Conservation (phyloP, 1,140 invertebrate genomes). For the Drosophila lowei region DNA sequence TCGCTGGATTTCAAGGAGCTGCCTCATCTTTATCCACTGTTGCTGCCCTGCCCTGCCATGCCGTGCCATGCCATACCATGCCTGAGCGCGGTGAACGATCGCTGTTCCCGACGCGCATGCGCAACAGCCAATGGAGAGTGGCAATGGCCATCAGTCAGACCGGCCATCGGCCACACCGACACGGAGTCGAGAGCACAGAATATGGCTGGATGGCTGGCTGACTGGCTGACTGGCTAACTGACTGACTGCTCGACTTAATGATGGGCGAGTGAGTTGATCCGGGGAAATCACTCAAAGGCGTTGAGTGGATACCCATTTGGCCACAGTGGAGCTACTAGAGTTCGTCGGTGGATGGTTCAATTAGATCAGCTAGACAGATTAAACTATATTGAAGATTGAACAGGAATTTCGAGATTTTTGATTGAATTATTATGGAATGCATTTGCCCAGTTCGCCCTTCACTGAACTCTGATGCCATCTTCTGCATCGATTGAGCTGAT, state of each 20-base stretch:
- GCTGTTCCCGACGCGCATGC: slow-evolving; percentile 65
- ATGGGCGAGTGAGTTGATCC: slow-evolving; percentile 49
- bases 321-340: neutral
- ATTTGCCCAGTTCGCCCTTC: too few species aligned
- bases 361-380: too few species aligned
- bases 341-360: neutral
- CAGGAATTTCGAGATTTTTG: too few species aligned
- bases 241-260: slow-evolving; percentile 74
- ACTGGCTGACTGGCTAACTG: slow-evolving; percentile 56
- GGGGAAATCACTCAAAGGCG: slow-evolving; percentile 40
- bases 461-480: too few species aligned
- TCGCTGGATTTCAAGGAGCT: slow-evolving; percentile 63
- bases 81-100: slow-evolving; percentile 62
- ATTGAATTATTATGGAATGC: too few species aligned
- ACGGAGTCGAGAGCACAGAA: too few species aligned
- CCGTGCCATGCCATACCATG: slow-evolving; percentile 3
- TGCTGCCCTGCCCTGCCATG: neutral
- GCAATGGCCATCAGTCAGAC: slow-evolving; percentile 62
- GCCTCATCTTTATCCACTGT: slow-evolving; percentile 17
- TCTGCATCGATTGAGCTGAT: too few species aligned
- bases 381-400: too few species aligned
- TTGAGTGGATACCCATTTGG: slow-evolving; percentile 12
- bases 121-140: slow-evolving; percentile 49
- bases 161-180: slow-evolving; percentile 32
- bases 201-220: slow-evolving; percentile 22